Base-by-base conservation (phyloP, 2,797 vertebrate species). In the Zenarchopterus dispar region DNA sequence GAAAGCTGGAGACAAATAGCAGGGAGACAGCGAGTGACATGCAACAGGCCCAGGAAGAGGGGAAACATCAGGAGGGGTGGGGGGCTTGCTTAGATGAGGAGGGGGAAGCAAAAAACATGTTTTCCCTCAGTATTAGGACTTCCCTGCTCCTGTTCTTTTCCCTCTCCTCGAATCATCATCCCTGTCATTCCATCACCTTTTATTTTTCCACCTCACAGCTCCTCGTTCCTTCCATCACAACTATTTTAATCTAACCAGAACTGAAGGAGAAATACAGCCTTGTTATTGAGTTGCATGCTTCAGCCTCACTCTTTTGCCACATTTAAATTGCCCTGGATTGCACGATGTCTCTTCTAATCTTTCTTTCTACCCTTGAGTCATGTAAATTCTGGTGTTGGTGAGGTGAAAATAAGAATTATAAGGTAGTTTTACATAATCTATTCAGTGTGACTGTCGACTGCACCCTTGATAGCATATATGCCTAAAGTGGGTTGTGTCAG, bases 361-460 rank as follows among this genome's bases (percentile, higher is more conserved):
- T 42, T 62, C 52, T 63, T 19, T 71, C 45, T 75, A 53, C 75
- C 82, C 73, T 65, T 47, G 54, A 82, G 80, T 80, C 76, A 59
- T 77, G 63, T 49, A 66, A 53, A 77, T 60, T 24, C 54, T 49
- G 2, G 55, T 44, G 77, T 67, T 1, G 11, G 19, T 55, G 75
- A 75, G 70, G 66, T 81, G 78, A 75, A 79, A 87, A 83, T 75
- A 59, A 83, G 74, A 77, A 84, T 71, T 76, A 76, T 80, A 71
- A 67, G 79, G 54, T 48, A 36, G 19, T 73, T 89, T 88, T 87
- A 76, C 78, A 88, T 92, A 88, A 91, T 89, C 60, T 79, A 86
- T 82, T 81, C 84, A 77, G 84, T 15, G 71, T 19, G 56, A 71
- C 63, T 1, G 56, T 42, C 39, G 51, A 50, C 73, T 71, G 65